Percentiles rank a stretch among this genome's conserved stretches.
Evolutionary conservation across 1,140 invertebrate genomes (phyloP).

Genomic region (Rhagoletis pomonella): DNA sequence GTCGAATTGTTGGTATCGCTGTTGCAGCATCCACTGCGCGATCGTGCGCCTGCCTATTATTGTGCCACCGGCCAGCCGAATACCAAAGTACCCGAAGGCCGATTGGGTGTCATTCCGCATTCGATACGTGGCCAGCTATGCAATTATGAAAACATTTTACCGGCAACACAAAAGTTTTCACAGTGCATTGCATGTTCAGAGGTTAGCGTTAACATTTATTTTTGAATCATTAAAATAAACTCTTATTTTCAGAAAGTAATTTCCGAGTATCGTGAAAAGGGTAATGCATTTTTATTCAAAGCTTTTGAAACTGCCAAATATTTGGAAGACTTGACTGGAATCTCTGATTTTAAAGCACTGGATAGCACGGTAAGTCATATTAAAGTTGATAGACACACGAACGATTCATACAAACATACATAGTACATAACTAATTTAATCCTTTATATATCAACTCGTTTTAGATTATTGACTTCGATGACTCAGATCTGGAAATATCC

Average conservation of each 20-base stretch:
- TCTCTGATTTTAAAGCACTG: constrained; percentile 78
- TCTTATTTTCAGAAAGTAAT: constrained; percentile 60
- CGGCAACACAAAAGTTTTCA: constrained; percentile 88
- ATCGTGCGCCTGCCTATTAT: constrained; percentile 78
- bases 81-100: constrained; percentile 76
- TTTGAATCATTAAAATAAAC: constrained; percentile 19
- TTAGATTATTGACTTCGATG: constrained; percentile 72
- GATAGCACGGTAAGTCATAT: constrained; percentile 64
- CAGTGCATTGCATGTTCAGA: constrained; percentile 94
- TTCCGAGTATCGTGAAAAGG: constrained; percentile 72
- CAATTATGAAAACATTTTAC: constrained; percentile 85
- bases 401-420: too few relatives aligned
- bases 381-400: too few relatives aligned
- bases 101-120: constrained; percentile 92
- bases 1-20: constrained; percentile 93
- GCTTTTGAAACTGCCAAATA: constrained; percentile 90
- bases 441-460: constrained; percentile 4
- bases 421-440: neutral
- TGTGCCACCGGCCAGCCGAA: constrained; percentile 64
- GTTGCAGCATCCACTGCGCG: constrained; percentile 89
- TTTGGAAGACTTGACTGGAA: constrained; percentile 91
- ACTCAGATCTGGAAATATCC: constrained; percentile 69
- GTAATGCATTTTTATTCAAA: constrained; percentile 87
- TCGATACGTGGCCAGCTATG: constrained; percentile 94
- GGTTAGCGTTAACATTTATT: constrained; percentile 58